Evolutionary conservation across 2,113 vertebrate genomes (phyloP), one percentile per base, ranked within the genome.

Genomic region (Puntigrus tetrazona): DNA sequence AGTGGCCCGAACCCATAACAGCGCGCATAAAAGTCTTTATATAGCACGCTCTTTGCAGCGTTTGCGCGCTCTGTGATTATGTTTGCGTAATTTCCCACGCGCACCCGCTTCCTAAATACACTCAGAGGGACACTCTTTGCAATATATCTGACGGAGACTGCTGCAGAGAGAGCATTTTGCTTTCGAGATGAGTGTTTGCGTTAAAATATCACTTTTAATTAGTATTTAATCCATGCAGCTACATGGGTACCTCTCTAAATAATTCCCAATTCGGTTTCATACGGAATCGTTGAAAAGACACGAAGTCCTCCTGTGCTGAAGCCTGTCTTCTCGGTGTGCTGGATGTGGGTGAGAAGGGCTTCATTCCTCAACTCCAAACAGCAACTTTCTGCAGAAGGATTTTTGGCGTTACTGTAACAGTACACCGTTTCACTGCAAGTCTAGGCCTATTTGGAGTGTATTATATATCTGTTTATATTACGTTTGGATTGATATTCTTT

Each of bases 11-110:
- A 70, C 38, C 65, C 34, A 69, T 69, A 36, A 20, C 11, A 20
- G 18, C 9, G 20, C 34, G 34, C 34, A 10, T 38, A n/a, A 22
- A 69, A 43, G 38, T 72, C 11, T n/a, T 14, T 43, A 72, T 16
- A 43, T 41, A 43, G 11, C 38, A n/a, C 27, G 38, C 69, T 72
- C 43, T 43, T 41, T 41, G 31, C 4, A 34, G 7, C 3, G 3
- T 67, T 69, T 69, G 22, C 20, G 16, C 43, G 38, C 69, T 25
- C 38, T 73, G 38, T 73, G 70, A 73, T 73, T 73, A 70, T 38
- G 38, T 69, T 38, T n/a, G 34, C 3, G 65, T 3, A 69, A 11
- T 20, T 70, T 70, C 3, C 65, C 20, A 38, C 34, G 20, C 20
- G 65, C 20, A 70, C 11, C 1, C n/a, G 34, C 38, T 70, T 36